Conservation (phyloP, 64 coral and sea anemone genomes). For the Pocillopora damicornis region DNA sequence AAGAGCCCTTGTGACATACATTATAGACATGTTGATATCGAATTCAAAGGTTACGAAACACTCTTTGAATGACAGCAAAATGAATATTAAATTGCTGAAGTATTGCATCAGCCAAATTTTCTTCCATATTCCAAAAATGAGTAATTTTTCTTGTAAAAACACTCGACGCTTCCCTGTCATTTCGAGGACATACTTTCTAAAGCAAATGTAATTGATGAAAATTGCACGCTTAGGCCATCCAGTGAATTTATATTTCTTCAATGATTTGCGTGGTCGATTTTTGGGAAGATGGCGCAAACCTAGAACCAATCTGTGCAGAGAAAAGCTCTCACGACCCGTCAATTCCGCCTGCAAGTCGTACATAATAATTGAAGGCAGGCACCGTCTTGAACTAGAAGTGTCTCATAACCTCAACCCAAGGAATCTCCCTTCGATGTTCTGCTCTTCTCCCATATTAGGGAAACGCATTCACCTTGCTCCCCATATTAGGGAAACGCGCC, state of each 20-base stretch:
- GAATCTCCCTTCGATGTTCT: constrained; percentile 57
- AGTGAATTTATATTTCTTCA: background rate
- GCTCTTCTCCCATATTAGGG: constrained; percentile 60
- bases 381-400: background rate
- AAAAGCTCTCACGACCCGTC: background rate
- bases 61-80: background rate
- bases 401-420: background rate
- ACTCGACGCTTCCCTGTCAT: background rate
- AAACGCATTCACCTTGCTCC: constrained; percentile 33
- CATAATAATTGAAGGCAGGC: background rate
- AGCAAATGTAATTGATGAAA: background rate
- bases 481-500: constrained; percentile 54
- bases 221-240: background rate
- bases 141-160: background rate
- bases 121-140: background rate
- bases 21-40: too few species aligned
- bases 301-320: background rate
- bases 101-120: constrained; percentile 24
- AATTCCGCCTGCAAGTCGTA: background rate
- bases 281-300: too few species aligned
- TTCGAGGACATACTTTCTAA: background rate
- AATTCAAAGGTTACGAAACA: too few species aligned
- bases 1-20: too few species aligned
- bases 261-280: background rate
- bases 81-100: constrained; percentile 7